Conservation (phyloP, 2,888 invertebrate species). For the Pachymerium ferrugineum region DNA sequence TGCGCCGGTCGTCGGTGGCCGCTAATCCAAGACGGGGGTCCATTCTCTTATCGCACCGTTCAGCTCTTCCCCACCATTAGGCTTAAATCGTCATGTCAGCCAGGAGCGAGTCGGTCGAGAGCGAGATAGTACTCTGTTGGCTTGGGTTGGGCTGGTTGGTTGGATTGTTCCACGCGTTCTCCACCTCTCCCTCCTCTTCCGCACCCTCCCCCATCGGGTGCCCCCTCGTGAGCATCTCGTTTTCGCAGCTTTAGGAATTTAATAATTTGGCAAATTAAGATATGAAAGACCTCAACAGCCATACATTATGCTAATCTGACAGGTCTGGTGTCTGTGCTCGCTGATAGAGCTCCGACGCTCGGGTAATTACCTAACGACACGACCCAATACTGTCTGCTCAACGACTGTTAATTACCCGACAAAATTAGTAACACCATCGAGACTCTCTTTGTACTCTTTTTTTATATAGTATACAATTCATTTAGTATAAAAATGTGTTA, state of each 20-base stretch:
- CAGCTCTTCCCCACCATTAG: slow-evolving; percentile 27
- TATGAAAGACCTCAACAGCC: slow-evolving; percentile 28
- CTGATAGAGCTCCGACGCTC: slow-evolving; percentile 28
- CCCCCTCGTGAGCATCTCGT: not conserved
- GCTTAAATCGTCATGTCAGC: slow-evolving; percentile 6
- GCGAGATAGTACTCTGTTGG: not conserved
- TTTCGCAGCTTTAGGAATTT: slow-evolving; percentile 32
- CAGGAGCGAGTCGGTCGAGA: not conserved
- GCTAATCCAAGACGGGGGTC: not conserved
- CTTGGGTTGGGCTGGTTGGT: not conserved
- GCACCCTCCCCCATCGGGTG: not conserved
- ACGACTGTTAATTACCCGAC: slow-evolving; percentile 29
- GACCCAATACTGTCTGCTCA: too few species aligned
- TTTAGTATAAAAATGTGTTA: too few species aligned
- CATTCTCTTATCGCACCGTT: not conserved
- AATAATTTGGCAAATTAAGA: slow-evolving; percentile 33
- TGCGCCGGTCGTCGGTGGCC: not conserved
- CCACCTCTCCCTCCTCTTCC: not conserved
- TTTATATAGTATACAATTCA: too few species aligned
- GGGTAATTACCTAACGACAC: slow-evolving; percentile 30
- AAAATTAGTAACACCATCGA: too few species aligned
- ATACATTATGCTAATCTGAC: slow-evolving; percentile 33
- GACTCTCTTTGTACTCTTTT: too few species aligned
- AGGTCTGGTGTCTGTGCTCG: slow-evolving; percentile 27
- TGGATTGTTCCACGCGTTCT: not conserved